These are phyloP conservation scores for Notiomystis cincta DNA, from an alignment of 2,113 vertebrate species.

Conservation along the genomic window DNA sequence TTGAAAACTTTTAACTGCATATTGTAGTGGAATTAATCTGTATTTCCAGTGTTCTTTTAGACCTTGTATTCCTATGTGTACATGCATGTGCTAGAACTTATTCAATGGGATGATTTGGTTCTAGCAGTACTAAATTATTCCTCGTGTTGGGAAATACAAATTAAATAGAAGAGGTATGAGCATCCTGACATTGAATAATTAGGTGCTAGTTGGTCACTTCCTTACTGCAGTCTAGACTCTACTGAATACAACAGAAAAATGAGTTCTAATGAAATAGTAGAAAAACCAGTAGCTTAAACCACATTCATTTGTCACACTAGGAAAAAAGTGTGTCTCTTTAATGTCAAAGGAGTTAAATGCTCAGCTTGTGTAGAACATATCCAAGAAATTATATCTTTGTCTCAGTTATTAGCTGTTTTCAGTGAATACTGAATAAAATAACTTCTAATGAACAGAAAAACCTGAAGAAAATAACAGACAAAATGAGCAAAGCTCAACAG, in stretches of 20 bases:
- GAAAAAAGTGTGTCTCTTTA: background rate
- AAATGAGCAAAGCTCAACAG: background rate
- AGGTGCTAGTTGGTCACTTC: fast-evolving
- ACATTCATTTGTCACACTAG: background rate
- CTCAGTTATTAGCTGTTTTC: background rate
- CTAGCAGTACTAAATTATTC: background rate
- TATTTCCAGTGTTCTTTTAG: background rate
- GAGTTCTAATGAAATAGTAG: background rate
- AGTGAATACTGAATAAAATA: background rate
- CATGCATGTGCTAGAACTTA: background rate
- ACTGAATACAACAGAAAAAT: background rate
- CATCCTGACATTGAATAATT: background rate
- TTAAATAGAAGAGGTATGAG: background rate
- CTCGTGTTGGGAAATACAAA: background rate
- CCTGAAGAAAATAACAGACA: background rate
- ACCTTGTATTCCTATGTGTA: background rate
- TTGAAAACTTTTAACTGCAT: background rate
- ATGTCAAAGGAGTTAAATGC: background rate
- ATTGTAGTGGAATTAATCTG: background rate
- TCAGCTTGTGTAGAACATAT: background rate
- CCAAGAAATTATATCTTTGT: background rate
- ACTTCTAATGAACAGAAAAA: background rate
- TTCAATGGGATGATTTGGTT: background rate
- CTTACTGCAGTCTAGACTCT: background rate
- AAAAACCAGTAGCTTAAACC: background rate